phyloP scores from a whole-genome alignment of 2,888 invertebrate species.

The Zootermopsis nevadensis region DNA sequence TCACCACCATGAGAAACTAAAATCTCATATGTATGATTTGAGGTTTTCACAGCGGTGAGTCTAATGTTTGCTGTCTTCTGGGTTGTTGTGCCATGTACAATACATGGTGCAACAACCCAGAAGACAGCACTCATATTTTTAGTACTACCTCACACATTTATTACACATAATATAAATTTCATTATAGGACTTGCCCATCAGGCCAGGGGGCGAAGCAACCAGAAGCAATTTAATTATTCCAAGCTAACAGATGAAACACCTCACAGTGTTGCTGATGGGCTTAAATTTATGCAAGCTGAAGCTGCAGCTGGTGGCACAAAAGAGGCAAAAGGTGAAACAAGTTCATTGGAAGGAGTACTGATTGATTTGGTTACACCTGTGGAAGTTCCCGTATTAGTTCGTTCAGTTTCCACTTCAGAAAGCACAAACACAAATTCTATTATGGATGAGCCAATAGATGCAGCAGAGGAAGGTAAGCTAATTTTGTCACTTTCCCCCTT shows the following conservation, averaged over 20 bases:
- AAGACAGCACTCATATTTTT: too few relatives aligned
- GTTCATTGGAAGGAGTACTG: slow-evolving; percentile 73
- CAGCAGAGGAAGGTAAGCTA: slow-evolving; percentile 68
- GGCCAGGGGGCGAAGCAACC: slow-evolving; percentile 50
- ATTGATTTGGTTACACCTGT: slow-evolving; percentile 78
- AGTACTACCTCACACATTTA: neutral
- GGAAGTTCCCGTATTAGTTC: slow-evolving; percentile 56
- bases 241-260: slow-evolving; percentile 80
- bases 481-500: neutral
- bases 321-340: slow-evolving; percentile 52
- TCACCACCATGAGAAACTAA: too few relatives aligned
- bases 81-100: too few relatives aligned
- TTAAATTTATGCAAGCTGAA: neutral
- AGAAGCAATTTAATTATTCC: slow-evolving; percentile 84
- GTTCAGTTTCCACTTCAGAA: slow-evolving; percentile 39
- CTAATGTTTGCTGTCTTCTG: too few relatives aligned
- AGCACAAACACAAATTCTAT: slow-evolving; percentile 65
- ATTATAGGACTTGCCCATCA: slow-evolving; percentile 6
- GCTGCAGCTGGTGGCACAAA: slow-evolving; percentile 52
- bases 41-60: too few relatives aligned
- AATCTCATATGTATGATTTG: too few relatives aligned
- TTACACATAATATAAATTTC: neutral
- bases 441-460: slow-evolving; percentile 80
- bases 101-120: too few relatives aligned
- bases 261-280: slow-evolving; percentile 45